Evolutionary conservation across 2,797 vertebrate species (phyloP).

Genomic region (Semaprochilodus insignis): DNA sequence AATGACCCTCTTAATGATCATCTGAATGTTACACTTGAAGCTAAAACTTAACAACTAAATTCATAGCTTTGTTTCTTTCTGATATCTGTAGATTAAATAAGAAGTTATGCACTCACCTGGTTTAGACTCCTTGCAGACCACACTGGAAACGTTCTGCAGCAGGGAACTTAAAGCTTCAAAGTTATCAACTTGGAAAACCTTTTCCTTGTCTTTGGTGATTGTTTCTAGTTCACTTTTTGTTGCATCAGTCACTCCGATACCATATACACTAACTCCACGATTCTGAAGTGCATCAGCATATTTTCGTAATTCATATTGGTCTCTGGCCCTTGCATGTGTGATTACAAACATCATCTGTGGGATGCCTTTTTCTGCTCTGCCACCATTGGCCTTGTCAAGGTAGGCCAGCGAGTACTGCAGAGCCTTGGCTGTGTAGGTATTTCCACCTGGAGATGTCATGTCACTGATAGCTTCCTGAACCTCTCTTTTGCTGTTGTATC

Average conservation of each 20-base stretch:
- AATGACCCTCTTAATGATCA: not conserved
- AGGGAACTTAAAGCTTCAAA: constrained; percentile 73
- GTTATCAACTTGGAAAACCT: constrained; percentile 75
- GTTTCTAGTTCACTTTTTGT: constrained; percentile 69
- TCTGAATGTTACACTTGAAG: not conserved
- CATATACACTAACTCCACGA: constrained; percentile 70
- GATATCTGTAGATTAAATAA: not conserved
- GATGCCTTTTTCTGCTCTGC: constrained; percentile 63
- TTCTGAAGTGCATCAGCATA: constrained; percentile 62
- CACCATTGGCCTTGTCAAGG: constrained; percentile 71
- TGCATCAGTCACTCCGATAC: constrained; percentile 76
- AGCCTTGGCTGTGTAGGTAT: constrained; percentile 77
- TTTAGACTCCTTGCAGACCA: constrained; percentile 76
- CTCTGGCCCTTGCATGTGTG: constrained; percentile 79
- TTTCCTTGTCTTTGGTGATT: constrained; percentile 68
- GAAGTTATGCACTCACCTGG: constrained; percentile 71
- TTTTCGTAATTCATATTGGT: constrained; percentile 52
- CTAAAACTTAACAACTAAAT: not conserved
- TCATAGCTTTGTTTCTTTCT: not conserved
- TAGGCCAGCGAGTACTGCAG: constrained; percentile 70
- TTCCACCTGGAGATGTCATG: constrained; percentile 54
- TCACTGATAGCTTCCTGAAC: constrained; percentile 70
- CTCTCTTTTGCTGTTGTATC: constrained; percentile 61
- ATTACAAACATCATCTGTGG: constrained; percentile 82
- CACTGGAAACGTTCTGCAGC: constrained; percentile 70